These are phyloP conservation scores for Indri indri DNA, from an alignment of 2,113 vertebrate species.

Conservation along the genomic window DNA sequence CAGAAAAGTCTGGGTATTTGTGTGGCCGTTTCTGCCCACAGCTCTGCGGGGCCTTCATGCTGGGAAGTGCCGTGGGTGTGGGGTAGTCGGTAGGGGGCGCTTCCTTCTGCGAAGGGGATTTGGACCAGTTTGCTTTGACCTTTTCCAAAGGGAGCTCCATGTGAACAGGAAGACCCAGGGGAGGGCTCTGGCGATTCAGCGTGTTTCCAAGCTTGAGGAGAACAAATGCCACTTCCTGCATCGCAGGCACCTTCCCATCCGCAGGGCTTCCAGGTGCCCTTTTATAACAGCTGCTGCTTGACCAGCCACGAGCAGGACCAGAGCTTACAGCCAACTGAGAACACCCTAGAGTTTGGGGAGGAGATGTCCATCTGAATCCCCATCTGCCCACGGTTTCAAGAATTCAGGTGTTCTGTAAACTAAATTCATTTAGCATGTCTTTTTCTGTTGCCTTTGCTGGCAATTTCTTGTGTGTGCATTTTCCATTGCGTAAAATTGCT, in stretches of 20 bases:
- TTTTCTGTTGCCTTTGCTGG: not conserved
- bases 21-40: not conserved
- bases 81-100: not conserved
- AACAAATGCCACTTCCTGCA: not conserved
- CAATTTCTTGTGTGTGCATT: not conserved
- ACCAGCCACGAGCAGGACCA: not conserved
- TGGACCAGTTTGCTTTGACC: not conserved
- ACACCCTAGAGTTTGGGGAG: not conserved
- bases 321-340: not conserved
- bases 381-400: not conserved
- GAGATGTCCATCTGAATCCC: not conserved
- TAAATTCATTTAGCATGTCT: not conserved
- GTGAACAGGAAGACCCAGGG: not conserved
- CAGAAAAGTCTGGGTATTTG: not conserved
- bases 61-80: not conserved
- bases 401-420: not conserved
- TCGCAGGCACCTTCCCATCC: not conserved
- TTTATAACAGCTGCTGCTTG: not conserved
- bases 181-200: rapidly evolving
- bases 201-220: not conserved
- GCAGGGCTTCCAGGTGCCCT: not conserved
- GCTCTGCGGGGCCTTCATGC: not conserved
- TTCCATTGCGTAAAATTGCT: not conserved
- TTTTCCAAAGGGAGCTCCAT: not conserved
- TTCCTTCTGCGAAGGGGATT: not conserved